A percentile compares a stretch with the other conserved stretches of the same genome.
These are phyloP conservation scores for Cydia fagiglandana DNA, from an alignment of 1,140 invertebrate species.

Conservation along the genomic window DNA sequence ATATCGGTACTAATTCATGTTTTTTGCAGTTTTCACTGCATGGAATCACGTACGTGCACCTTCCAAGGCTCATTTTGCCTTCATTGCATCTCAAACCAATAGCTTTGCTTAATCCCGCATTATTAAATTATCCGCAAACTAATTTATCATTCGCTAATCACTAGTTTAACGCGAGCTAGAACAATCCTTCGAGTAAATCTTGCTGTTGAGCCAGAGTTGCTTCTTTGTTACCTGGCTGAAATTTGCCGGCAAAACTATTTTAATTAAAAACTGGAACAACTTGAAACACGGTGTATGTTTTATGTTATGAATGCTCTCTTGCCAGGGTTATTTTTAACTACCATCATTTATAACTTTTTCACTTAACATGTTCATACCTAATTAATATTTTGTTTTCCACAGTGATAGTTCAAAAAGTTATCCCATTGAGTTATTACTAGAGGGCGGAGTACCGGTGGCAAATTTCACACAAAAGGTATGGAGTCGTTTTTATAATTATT, in stretches of 20 bases:
- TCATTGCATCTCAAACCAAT: not conserved
- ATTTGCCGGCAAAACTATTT: slow-evolving; percentile 26
- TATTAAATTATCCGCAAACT: slow-evolving; percentile 6
- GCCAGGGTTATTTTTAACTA: not conserved
- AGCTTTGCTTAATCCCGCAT: not conserved
- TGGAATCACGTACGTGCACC: too few relatives aligned
- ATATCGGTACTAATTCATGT: too few relatives aligned
- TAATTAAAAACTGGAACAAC: slow-evolving; percentile 24
- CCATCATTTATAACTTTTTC: not conserved
- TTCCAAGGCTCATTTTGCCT: too few relatives aligned
- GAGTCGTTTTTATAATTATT: too few relatives aligned
- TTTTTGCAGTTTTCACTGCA: too few relatives aligned
- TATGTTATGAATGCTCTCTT: not conserved
- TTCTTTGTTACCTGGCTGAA: slow-evolving; percentile 14
- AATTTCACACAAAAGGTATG: too few relatives aligned
- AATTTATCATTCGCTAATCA: slow-evolving; percentile 25
- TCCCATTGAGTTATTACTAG: too few relatives aligned
- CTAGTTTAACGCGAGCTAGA: not conserved
- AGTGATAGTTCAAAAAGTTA: too few relatives aligned
- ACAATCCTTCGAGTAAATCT: slow-evolving; percentile 30
- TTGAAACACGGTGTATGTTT: slow-evolving; percentile 17
- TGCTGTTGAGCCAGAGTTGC: slow-evolving; percentile 5
- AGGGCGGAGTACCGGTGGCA: too few relatives aligned
- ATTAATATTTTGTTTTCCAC: not conserved
- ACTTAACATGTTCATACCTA: not conserved